Evolutionary conservation across 2,113 vertebrate species (phyloP).

Genomic region (Anseranas semipalmata): DNA sequence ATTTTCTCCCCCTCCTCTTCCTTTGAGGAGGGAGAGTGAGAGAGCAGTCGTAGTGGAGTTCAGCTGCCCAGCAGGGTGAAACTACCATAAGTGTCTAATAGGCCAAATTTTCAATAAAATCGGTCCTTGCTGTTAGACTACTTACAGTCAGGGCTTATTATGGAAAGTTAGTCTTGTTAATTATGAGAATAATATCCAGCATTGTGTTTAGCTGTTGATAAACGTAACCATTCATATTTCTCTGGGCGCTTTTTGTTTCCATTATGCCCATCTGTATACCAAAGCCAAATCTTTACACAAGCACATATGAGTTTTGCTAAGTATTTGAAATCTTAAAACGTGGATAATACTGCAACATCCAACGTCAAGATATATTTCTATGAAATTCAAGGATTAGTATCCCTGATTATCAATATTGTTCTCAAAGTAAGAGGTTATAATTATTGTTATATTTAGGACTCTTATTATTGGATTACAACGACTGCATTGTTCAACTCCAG

Average conservation of each 20-base stretch:
- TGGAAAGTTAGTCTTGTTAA: neutral
- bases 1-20: no score
- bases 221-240: neutral
- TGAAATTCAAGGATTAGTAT: constrained; percentile 4
- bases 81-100: neutral
- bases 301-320: neutral
- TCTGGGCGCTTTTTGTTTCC: neutral
- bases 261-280: neutral
- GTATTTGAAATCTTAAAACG: constrained; percentile 13
- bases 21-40: no score
- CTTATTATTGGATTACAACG: constrained; percentile 22
- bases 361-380: neutral
- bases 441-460: constrained; percentile 60
- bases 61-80: no score
- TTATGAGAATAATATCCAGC: neutral
- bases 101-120: neutral
- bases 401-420: constrained; percentile 64
- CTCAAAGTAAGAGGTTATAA: constrained; percentile 25
- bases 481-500: constrained; percentile 53
- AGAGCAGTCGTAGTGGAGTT: no score
- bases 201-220: constrained; percentile 11
- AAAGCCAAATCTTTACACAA: constrained; percentile 4
- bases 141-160: neutral
- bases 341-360: neutral
- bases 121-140: neutral